Base-by-base conservation (phyloP, 2,888 invertebrate genomes). In the Drosophila niveifrons region DNA sequence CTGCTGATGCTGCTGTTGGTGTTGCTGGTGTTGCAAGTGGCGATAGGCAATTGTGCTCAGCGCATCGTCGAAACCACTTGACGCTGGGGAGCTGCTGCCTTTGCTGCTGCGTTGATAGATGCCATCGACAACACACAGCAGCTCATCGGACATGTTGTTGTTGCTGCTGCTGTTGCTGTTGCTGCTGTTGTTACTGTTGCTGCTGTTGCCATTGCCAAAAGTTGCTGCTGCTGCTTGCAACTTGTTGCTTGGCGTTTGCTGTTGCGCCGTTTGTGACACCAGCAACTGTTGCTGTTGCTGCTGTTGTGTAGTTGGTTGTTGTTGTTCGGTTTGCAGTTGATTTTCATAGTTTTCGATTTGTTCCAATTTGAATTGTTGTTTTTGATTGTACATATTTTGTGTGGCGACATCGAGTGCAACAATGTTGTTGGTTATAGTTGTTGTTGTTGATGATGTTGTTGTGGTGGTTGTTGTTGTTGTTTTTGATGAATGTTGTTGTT, bases 261-360 rank as follows among this genome's bases (percentile, higher is more conserved):
- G 76, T 13, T 69, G 75, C 18, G 76, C 67, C 18, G 39, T 53
- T 43, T 67, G 72, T 23, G 23, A 23, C 23, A 23, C 23, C 23
- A 23, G 23, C 23, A 23, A 23, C 3, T 72, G 82, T 15, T 78
- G 62, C n/a, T 65, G 74, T n/a, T 48, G 75, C 8, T 72, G 77
- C 66, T 82, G 80, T 50, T 77, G 72, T 57, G 73, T 2, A 57
- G 77, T 2, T 70, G 4, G 77, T n/a, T 67, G 70, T 41, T 82
- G 82, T 59, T 76, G 75, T 81, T 90, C 84, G 84, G 87, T 82
- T 88, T 82, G 73, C 29, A 85, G 59, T 58, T 82, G 89, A 52
- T 91, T 91, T 91, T 91, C 91, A 80, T 83, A 91, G 74, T 91
- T 91, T 91, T 91, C 91, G 65, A 91, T 90, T 90, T 90, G 83